Conservation (phyloP, 2,113 vertebrate genomes). For the Melozone crissalis region DNA sequence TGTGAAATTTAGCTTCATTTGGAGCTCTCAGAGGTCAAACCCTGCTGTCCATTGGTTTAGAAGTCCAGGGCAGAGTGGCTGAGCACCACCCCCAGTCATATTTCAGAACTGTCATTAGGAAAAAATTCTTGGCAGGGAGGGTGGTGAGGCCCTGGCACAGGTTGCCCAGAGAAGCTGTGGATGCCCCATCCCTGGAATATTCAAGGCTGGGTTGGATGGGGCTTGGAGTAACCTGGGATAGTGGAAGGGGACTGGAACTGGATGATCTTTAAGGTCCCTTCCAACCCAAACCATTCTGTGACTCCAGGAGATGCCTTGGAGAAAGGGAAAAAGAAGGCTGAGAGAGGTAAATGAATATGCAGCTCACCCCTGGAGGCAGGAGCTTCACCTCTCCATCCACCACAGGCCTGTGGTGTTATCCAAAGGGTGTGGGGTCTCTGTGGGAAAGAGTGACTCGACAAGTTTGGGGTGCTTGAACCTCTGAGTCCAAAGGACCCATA, state of each 20-base stretch:
- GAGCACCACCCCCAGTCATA: neutral
- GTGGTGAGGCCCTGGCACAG: neutral
- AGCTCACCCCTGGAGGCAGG: neutral
- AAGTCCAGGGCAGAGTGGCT: neutral
- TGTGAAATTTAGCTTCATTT: neutral
- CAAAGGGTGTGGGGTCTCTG: accelerated
- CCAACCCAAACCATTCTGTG: neutral
- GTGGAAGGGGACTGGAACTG: neutral
- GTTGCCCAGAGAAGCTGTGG: neutral
- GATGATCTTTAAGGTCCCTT: neutral
- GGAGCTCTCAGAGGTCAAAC: neutral
- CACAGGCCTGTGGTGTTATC: neutral
- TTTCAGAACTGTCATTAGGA: neutral
- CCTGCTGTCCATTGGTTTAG: neutral
- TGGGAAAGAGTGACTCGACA: neutral
- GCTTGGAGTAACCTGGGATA: neutral
- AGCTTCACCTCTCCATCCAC: neutral
- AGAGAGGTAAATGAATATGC: neutral
- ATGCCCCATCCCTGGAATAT: neutral
- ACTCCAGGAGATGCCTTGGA: accelerated
- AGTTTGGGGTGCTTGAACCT: neutral
- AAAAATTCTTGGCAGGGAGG: neutral
- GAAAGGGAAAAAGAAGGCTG: neutral
- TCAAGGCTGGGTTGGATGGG: neutral
- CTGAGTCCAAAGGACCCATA: neutral